These are phyloP conservation scores for Elaphurus davidianus DNA, from an alignment of 2,113 vertebrate genomes.

Conservation along the genomic window DNA sequence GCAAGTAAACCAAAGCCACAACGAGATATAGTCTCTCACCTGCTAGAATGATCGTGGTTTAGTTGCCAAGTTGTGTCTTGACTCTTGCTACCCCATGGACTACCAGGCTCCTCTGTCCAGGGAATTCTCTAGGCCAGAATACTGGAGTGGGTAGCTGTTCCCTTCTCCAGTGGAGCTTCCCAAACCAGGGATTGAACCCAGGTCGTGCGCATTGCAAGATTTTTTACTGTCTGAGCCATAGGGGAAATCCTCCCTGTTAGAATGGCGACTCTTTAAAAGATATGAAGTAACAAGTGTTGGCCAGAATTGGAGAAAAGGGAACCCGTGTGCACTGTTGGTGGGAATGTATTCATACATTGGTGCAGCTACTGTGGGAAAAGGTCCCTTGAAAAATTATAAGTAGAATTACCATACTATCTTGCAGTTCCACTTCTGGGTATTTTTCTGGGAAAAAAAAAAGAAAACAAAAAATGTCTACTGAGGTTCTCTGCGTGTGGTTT, in stretches of 20 bases:
- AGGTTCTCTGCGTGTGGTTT: not conserved
- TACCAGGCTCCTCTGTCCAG: not conserved
- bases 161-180: not conserved
- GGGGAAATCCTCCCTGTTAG: not conserved
- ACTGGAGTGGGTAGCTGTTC: not conserved
- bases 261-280: not conserved
- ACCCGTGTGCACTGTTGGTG: not conserved
- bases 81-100: not conserved
- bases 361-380: not conserved
- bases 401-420: not conserved
- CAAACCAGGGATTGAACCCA: not conserved
- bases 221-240: not conserved
- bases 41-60: not conserved
- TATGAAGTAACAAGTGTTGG: not conserved
- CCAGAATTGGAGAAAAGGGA: not conserved
- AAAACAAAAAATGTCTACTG: not conserved
- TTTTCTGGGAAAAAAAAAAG: not conserved
- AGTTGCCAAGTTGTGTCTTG: not conserved
- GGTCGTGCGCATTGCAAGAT: not conserved
- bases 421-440: not conserved
- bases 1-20: not conserved
- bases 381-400: not conserved
- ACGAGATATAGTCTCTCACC: not conserved
- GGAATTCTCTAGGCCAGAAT: not conserved
- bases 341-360: not conserved